Evolutionary conservation across 2,888 invertebrate genomes (phyloP).

Genomic region (Noctua janthe): DNA sequence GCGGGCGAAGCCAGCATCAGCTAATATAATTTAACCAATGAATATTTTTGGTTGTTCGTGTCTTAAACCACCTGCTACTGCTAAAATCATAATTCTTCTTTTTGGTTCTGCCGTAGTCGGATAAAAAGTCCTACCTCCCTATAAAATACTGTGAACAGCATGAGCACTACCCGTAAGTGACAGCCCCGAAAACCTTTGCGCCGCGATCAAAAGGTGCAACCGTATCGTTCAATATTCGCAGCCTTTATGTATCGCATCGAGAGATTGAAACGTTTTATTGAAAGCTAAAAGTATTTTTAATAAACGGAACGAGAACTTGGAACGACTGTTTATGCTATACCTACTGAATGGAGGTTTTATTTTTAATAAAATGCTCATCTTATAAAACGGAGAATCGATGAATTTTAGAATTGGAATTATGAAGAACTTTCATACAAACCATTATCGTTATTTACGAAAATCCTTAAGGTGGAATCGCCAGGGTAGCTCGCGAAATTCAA

Average conservation of each 20-base stretch:
- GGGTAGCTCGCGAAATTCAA: too few species aligned
- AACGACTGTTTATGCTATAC: background rate
- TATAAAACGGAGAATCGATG: background rate
- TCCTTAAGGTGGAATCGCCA: too few species aligned
- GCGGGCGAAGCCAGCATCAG: too few species aligned
- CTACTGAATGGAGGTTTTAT: slow-evolving; percentile 1
- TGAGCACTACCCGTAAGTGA: background rate
- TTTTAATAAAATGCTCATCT: background rate
- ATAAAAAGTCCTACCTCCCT: background rate
- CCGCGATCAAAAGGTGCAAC: slow-evolving; percentile 5
- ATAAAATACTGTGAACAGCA: background rate
- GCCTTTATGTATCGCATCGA: slow-evolving; percentile 31
- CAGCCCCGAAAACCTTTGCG: slow-evolving; percentile 15
- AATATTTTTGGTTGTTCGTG: background rate
- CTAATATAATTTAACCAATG: too few species aligned
- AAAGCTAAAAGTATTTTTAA: slow-evolving; percentile 36
- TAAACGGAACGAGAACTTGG: slow-evolving; percentile 19
- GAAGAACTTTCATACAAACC: background rate
- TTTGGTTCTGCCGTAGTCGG: background rate
- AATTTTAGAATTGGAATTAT: background rate
- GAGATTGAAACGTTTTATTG: slow-evolving; percentile 41
- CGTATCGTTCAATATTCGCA: slow-evolving; percentile 28
- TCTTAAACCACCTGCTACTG: background rate
- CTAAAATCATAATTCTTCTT: background rate
- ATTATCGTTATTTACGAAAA: too few species aligned